Evolutionary conservation across 37 sponge, comb jelly and placozoan genomes (phyloP).

Genomic region (Beroe ovata): DNA sequence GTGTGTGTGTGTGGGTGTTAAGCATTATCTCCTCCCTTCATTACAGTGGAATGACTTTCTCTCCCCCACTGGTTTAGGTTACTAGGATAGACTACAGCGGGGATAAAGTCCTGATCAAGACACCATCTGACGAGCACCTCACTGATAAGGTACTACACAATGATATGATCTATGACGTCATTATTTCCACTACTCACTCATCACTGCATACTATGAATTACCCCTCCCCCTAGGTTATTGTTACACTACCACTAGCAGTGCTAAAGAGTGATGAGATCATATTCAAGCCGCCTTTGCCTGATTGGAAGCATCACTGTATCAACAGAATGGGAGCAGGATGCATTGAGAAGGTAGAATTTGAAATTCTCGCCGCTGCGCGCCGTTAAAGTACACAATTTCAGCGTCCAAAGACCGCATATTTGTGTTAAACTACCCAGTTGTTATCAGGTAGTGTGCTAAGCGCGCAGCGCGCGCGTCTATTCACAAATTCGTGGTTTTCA

Average conservation of each 20-base stretch:
- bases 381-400: constrained; percentile 53
- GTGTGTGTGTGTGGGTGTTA: not conserved
- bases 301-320: constrained; percentile 76
- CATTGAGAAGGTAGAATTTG: constrained; percentile 77
- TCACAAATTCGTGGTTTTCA: no score
- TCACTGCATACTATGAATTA: no score
- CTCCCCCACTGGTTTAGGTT: constrained; percentile 15
- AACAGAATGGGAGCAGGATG: constrained; percentile 79
- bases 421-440: constrained; percentile 7
- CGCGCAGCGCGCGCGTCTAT: constrained; percentile 43
- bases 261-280: constrained; percentile 70
- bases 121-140: constrained; percentile 8
- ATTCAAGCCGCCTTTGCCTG: constrained; percentile 76
- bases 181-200: no score
- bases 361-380: not conserved
- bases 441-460: constrained; percentile 55
- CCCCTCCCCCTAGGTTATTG: constrained; percentile 73
- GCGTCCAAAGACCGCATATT: not conserved
- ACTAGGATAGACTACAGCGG: constrained; percentile 55
- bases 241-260: constrained; percentile 81
- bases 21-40: no score
- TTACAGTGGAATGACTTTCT: no score
- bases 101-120: constrained; percentile 50
- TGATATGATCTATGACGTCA: no score
- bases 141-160: constrained; percentile 37